Evolutionary conservation across 2,113 vertebrate genomes (phyloP), one percentile per base, ranked within the genome.

Genomic region (Caretta caretta): DNA sequence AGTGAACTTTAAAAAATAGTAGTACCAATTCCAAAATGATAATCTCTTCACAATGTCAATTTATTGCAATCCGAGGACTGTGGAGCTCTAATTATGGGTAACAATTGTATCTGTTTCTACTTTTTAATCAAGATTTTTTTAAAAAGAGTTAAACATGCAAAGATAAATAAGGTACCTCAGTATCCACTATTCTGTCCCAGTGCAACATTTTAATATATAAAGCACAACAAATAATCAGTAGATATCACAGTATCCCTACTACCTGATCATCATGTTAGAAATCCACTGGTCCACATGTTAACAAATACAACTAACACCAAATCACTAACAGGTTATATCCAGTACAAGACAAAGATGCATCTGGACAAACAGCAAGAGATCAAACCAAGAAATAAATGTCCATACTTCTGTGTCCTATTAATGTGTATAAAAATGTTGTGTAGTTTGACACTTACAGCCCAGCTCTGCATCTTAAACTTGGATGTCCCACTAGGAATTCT

Each of bases 1-100:
- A 4, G 11, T 38, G 46, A 91, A n/a, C 51, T 94, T 95, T 88
- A 91, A 72, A 31, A 92, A 90, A 90, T 69, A 86, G 48, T 38
- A 38, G 13, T 42, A 86, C 46, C 11, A 91, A 38, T 19, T 50
- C 29, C 69, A 82, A 84, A 92, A 72, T 8, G 75, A 25, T 76
- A 76, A 29, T 29, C 3, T 1, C 20, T 29, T 72, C 35, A 83
- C 31, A 92, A 92, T 95, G 2, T 0, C 53, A 84, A 1, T 9
- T 94, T 89, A 65, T 2, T 76, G 65, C 65, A 38, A 31, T 12
- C 69, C 56, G 38, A 86, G 5, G 80, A 79, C 50, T 88, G 17
- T 82, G 92, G 25, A 83, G 53, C 2, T 89, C 22, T 80, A 10
- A 57, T 93, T 92, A 56, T 90, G n/a, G 83, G 80, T 78, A 69